Evolutionary conservation across 92 coral and sea anemone genomes (phyloP).

Genomic region (Epizoanthus stellaris): DNA sequence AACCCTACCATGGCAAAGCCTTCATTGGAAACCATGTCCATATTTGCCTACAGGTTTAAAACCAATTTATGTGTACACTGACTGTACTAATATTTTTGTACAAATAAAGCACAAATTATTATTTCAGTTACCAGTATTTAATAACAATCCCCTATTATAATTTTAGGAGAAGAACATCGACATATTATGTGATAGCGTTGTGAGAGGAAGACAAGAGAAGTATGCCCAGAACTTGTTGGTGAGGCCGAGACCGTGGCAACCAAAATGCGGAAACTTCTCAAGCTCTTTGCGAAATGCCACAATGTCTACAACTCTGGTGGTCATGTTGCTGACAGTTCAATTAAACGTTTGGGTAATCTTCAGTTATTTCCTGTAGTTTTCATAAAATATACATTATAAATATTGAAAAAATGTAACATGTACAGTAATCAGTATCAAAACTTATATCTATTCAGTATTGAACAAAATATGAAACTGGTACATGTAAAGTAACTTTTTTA

Average conservation of each 20-base stretch:
- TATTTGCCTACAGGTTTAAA: conserved; percentile 37
- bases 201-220: background rate
- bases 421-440: too few species aligned
- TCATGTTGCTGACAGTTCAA: background rate
- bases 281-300: conserved; percentile 32
- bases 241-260: conserved; percentile 13
- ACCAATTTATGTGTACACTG: too few species aligned
- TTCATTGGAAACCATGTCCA: conserved; percentile 40
- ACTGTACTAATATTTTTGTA: too few species aligned
- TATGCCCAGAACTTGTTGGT: conserved; percentile 36
- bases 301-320: conserved; percentile 39
- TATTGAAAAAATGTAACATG: too few species aligned
- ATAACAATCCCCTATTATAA: conserved; percentile 21
- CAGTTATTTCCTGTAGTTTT: background rate
- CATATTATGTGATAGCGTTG: conserved; percentile 55
- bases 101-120: too few species aligned
- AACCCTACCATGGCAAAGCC: conserved; percentile 39
- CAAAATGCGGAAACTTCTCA: conserved; percentile 19
- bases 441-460: too few species aligned
- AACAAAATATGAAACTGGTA: too few species aligned
- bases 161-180: conserved; percentile 25
- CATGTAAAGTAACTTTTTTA: too few species aligned
- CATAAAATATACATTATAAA: background rate
- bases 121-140: background rate
- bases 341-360: conserved; percentile 13